Evolutionary conservation across 2,888 invertebrate genomes (phyloP).

Genomic region (Apoda limacodes): DNA sequence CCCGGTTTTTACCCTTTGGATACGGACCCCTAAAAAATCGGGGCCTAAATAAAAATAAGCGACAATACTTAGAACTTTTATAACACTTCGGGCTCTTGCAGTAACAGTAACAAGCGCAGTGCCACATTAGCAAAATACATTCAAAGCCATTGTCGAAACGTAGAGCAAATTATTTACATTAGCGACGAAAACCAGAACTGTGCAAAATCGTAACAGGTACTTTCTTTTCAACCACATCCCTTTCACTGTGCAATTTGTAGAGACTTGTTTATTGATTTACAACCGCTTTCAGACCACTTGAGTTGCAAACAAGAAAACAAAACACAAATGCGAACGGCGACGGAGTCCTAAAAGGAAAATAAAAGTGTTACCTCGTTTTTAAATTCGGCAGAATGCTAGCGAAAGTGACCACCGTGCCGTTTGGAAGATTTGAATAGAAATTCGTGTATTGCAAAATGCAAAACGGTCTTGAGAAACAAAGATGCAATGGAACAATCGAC

Average conservation of each 20-base stretch:
- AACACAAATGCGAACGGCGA: slow-evolving; percentile 22
- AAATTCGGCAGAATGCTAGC: slow-evolving; percentile 43
- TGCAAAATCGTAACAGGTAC: slow-evolving; percentile 55
- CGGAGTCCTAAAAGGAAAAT: slow-evolving; percentile 19
- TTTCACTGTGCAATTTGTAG: slow-evolving; percentile 26
- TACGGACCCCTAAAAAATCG: no score
- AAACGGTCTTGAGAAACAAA: slow-evolving; percentile 22
- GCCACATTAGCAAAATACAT: no score
- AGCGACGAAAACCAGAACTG: no score
- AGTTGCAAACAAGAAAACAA: slow-evolving; percentile 49
- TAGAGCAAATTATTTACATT: no score
- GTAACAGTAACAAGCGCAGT: no score
- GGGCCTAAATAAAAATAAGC: no score
- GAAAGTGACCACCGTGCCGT: slow-evolving; percentile 45
- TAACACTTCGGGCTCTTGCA: no score
- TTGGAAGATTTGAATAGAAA: slow-evolving; percentile 20
- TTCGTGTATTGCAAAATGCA: slow-evolving; percentile 26
- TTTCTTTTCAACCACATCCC: slow-evolving; percentile 29
- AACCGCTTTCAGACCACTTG: slow-evolving; percentile 36
- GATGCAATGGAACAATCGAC: slow-evolving; percentile 36
- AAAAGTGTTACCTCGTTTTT: slow-evolving; percentile 41
- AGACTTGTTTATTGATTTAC: slow-evolving; percentile 58
- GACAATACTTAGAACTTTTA: no score
- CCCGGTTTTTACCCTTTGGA: no score
- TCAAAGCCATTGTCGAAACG: no score